phyloP scores from a whole-genome alignment of 1,140 invertebrate species.

The Littorina saxatilis region DNA sequence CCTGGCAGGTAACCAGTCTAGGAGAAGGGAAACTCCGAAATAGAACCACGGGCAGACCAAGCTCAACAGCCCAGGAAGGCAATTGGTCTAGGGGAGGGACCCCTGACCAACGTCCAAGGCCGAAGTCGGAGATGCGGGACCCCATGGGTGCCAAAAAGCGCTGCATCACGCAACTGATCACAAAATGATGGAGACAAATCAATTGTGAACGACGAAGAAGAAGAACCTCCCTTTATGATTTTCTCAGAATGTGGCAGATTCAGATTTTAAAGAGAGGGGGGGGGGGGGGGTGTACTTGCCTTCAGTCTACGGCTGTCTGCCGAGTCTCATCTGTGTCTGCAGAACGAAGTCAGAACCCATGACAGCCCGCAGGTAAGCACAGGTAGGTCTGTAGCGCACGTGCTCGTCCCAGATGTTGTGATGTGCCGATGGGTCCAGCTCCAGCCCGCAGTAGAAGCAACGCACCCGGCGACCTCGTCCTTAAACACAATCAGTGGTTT shows the following conservation, averaged over 20 bases:
- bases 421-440: neutral
- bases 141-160: too few species aligned
- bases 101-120: too few species aligned
- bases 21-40: too few species aligned
- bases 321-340: neutral
- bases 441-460: constrained; percentile 9
- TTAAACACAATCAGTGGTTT: too few species aligned
- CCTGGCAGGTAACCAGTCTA: too few species aligned
- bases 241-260: neutral
- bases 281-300: too few species aligned
- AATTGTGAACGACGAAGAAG: neutral
- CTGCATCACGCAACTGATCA: too few species aligned
- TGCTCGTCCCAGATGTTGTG: constrained; percentile 7
- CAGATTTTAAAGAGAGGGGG: too few species aligned
- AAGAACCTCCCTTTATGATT: neutral
- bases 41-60: too few species aligned
- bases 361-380: neutral
- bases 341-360: neutral
- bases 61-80: too few species aligned
- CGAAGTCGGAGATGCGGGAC: too few species aligned
- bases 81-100: too few species aligned
- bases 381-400: neutral
- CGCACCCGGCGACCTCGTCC: neutral
- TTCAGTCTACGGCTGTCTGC: neutral
- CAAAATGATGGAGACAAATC: neutral